Base-by-base conservation (phyloP, 1,140 invertebrate species). In the Oscheius sp. region DNA sequence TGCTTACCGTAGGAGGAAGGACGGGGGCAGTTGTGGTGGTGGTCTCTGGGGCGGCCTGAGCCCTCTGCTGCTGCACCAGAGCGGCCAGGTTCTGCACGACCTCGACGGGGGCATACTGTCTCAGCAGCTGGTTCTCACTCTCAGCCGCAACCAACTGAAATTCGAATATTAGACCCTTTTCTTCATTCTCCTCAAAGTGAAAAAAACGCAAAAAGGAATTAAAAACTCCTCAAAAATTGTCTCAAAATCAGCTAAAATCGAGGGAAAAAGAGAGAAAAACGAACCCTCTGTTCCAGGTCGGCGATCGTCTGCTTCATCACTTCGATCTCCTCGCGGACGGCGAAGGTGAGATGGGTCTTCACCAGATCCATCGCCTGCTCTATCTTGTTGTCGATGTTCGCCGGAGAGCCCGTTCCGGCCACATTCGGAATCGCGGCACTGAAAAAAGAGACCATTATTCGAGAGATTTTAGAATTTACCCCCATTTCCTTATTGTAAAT, bases 361-460 rank as follows among this genome's bases (percentile, higher is more conserved):
- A 84, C 82, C 28, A 84, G 67, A 67, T 84, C 82, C 82, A 84
- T 84, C 4, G 82, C 82, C 45, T 84, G 82, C 52, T 84, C 82
- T 58, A 84, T 84, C 63, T 84, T 84, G 62, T 79, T 79, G 59
- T 79, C 78, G 34, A 79, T 79, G 28, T 55, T 55, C 15, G 49
- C 15, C 15, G 23, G 23, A n/a, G n/a, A n/a, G n/a, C n/a, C n/a
- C n/a, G n/a, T n/a, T 4, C 15, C 15, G 23, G 49, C 49, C 28
- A 15, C 49, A 55, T 55, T 55, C 23, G 49, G 15, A 23, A 26
- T 23, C 7, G 49, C 49, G 7, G 28, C 49, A 55, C 49, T 55
- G 49, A 55, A 55, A 55, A 10, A 10, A 10, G 10, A 42, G n/a
- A 42, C n/a, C n/a, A 55, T 23, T 7, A 55, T 7, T 55, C 28